These are phyloP conservation scores for Acleris holmiana DNA, from an alignment of 2,888 invertebrate genomes.

Conservation along the genomic window DNA sequence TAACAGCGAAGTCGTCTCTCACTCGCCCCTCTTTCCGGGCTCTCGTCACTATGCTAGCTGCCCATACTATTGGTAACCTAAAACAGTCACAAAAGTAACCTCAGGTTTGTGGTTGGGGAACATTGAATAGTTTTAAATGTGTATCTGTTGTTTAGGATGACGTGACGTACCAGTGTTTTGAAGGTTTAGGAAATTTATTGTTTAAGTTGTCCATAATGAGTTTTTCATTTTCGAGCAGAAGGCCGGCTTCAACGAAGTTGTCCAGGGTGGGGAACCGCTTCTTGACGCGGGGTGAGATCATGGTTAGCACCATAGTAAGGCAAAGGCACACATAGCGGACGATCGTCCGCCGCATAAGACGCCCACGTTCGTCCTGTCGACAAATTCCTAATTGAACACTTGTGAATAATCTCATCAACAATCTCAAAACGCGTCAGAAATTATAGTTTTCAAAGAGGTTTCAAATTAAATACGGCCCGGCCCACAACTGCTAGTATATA, in stretches of 20 bases:
- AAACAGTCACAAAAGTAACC: slow-evolving; percentile 34
- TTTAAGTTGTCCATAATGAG: slow-evolving; percentile 91
- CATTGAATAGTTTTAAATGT: neutral
- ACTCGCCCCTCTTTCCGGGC: slow-evolving; percentile 96
- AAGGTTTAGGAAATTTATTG: slow-evolving; percentile 91
- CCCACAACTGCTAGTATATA: too few species aligned
- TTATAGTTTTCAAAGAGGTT: too few species aligned
- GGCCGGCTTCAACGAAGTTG: slow-evolving; percentile 93
- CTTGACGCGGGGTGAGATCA: slow-evolving; percentile 94
- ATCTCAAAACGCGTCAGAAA: too few species aligned
- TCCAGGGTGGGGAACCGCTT: slow-evolving; percentile 93
- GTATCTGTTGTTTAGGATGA: neutral
- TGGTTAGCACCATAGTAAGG: slow-evolving; percentile 93
- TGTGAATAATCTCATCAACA: neutral
- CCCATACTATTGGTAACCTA: slow-evolving; percentile 95
- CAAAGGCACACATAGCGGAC: slow-evolving; percentile 93
- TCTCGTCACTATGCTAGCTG: slow-evolving; percentile 93
- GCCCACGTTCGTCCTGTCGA: slow-evolving; percentile 90
- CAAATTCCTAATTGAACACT: slow-evolving; percentile 42
- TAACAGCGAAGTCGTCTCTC: slow-evolving; percentile 95
- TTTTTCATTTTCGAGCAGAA: slow-evolving; percentile 92
- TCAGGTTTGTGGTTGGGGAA: neutral
- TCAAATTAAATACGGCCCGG: too few species aligned
- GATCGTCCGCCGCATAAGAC: slow-evolving; percentile 92
- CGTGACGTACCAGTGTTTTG: slow-evolving; percentile 90